Base-by-base conservation (phyloP, 2,888 invertebrate species). In the Drosophila peninsularis region DNA sequence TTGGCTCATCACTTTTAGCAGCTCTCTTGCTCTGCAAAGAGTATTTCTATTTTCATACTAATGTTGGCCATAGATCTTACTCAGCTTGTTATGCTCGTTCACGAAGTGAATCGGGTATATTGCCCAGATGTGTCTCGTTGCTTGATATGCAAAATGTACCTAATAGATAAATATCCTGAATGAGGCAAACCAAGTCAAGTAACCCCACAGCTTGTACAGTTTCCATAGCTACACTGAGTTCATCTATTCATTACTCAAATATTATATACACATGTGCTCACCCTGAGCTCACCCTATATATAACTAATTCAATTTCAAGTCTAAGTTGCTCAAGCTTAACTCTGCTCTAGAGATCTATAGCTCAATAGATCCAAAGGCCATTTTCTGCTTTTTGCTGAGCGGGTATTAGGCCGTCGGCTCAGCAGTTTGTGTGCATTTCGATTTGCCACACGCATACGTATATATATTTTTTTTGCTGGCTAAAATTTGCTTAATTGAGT, bases 401-500 rank as follows among this genome's bases (percentile, higher is more conserved):
- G 45, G n/a, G 45, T 11, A 45, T 45, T 30, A 17, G 0, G 30
- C 45, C 30, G 45, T 30, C 17, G 17, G 9, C 9, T 13, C 5
- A 9, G 19, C 21, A 1, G 21, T 1, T 24, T 37, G 10, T 36
- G 13, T 19, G 5, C 21, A 37, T 37, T 37, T 24, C 17, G 30
- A 24, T 27, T 42, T 42, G 10, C 21, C 21, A 42, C 13, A 21
- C 21, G 6, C 21, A 34, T 17, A 24, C 5, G 19, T 0, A 14
- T 11, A 9, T 49, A 24, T 24, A 24, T 10, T 44, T 30, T 45
- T 56, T 61, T 44, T 49, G 14, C 42, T 34, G 55, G 55, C 24
- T 36, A 63, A 68, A 68, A 62, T 64, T 61, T 68, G 27, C 57
- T 61, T 72, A 74, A 74, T 74, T 74, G 64, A 68, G 72, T 72